phyloP scores from a whole-genome alignment of 2,797 vertebrate genomes.

The Tangara arthus region DNA sequence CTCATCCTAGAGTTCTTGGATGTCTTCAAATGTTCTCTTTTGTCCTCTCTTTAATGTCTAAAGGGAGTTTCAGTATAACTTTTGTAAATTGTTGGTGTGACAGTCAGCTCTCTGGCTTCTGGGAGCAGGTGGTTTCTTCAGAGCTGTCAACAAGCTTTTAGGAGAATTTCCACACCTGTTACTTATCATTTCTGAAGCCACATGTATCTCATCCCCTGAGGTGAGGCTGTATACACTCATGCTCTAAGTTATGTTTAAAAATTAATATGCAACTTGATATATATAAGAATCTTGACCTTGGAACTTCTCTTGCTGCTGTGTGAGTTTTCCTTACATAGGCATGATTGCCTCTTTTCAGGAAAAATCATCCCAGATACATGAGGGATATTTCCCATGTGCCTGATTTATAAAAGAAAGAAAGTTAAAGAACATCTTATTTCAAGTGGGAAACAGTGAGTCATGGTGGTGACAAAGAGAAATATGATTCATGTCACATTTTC shows the following conservation, averaged over 20 bases:
- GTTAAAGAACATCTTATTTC: background rate
- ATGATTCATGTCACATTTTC: slow-evolving; percentile 43
- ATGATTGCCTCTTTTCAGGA: background rate
- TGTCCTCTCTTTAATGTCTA: background rate
- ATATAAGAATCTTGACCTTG: background rate
- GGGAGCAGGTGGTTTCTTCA: background rate
- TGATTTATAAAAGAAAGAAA: background rate
- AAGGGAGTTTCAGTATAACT: background rate
- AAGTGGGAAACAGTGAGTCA: slow-evolving; percentile 35
- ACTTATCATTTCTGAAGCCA: slow-evolving; percentile 2
- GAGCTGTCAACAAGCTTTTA: slow-evolving; percentile 10
- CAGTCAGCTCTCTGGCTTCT: background rate
- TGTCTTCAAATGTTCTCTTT: background rate
- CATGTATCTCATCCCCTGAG: background rate
- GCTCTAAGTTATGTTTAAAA: background rate
- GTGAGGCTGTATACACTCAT: background rate
- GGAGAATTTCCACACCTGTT: slow-evolving; percentile 1
- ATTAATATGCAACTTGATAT: background rate
- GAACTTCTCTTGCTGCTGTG: background rate
- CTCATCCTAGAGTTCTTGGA: background rate
- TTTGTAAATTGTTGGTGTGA: background rate
- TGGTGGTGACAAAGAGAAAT: slow-evolving; percentile 17
- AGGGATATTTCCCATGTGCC: background rate
- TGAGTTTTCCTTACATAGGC: background rate
- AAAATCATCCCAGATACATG: background rate